phyloP scores from a whole-genome alignment of 2,797 vertebrate species.

The Cossypha polioptera region DNA sequence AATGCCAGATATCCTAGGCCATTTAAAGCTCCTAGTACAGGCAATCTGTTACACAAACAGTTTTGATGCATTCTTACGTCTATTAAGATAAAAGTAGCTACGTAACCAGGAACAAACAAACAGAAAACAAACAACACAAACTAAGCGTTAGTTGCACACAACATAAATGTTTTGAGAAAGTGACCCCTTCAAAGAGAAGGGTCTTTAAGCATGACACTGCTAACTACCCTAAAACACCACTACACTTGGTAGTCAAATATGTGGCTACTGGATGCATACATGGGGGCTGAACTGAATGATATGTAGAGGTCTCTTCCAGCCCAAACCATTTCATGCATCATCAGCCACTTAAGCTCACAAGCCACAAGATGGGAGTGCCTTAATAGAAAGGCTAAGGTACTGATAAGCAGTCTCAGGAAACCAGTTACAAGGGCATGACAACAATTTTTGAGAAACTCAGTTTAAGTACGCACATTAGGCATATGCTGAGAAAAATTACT shows the following conservation, averaged over 20 bases:
- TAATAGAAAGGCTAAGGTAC: background rate
- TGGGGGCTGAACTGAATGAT: background rate
- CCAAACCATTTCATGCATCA: background rate
- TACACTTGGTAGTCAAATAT: background rate
- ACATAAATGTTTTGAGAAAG: background rate
- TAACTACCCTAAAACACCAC: background rate
- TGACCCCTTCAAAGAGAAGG: background rate
- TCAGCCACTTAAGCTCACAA: background rate
- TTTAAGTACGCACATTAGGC: background rate
- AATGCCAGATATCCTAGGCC: background rate
- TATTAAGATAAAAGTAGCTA: background rate
- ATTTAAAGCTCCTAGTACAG: background rate
- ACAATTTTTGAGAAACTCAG: background rate
- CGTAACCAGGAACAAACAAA: background rate
- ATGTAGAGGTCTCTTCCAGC: background rate
- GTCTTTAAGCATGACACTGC: background rate
- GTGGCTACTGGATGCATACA: rapidly evolving
- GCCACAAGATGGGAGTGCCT: background rate
- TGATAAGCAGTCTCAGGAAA: background rate
- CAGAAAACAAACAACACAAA: too few relatives aligned
- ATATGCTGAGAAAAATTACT: background rate
- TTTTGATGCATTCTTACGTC: background rate
- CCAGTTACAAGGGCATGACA: background rate
- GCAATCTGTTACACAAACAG: background rate
- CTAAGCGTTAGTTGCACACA: background rate